Percentiles rank a stretch among this genome's conserved stretches.
Conservation (phyloP, 2,113 vertebrate genomes). For the Sciurus niger region DNA sequence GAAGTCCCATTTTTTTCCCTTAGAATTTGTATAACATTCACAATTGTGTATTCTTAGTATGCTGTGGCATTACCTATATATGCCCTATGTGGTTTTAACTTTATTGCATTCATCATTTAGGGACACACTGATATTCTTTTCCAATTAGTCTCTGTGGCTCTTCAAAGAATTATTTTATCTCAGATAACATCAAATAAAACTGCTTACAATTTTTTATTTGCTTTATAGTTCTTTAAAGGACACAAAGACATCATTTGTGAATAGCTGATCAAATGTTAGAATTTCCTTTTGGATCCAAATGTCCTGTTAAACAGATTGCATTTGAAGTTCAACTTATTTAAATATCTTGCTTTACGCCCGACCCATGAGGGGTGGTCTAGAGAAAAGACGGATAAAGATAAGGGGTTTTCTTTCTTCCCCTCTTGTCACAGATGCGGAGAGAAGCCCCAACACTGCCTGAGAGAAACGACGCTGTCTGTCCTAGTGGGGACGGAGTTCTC, state of each 20-base stretch:
- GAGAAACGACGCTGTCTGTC: constrained; percentile 46
- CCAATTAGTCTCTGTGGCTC: constrained; percentile 87
- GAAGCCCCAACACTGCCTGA: constrained; percentile 11
- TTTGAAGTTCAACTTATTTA: constrained; percentile 88
- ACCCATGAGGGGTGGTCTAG: constrained; percentile 67
- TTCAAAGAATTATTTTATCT: constrained; percentile 89
- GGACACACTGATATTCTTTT: constrained; percentile 86
- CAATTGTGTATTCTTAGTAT: constrained; percentile 46
- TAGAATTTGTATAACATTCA: constrained; percentile 36
- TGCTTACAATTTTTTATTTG: constrained; percentile 86
- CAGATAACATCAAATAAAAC: constrained; percentile 89
- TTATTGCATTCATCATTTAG: constrained; percentile 83
- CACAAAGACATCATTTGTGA: constrained; percentile 89
- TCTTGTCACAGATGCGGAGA: constrained; percentile 12
- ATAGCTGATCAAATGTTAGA: constrained; percentile 89
- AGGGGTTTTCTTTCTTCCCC: constrained; percentile 24
- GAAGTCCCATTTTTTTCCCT: constrained; percentile 19
- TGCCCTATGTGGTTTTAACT: constrained; percentile 57
- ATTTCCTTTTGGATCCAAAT: constrained; percentile 86
- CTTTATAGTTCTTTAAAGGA: constrained; percentile 88
- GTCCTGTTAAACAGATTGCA: constrained; percentile 83
- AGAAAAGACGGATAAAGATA: constrained; percentile 73
- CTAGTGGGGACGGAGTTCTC: constrained; percentile 11
- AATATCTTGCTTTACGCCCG: constrained; percentile 73
- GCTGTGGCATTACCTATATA: constrained; percentile 8